phyloP scores from a whole-genome alignment of 2,113 vertebrate species.

The Rousettus leschenaultii region DNA sequence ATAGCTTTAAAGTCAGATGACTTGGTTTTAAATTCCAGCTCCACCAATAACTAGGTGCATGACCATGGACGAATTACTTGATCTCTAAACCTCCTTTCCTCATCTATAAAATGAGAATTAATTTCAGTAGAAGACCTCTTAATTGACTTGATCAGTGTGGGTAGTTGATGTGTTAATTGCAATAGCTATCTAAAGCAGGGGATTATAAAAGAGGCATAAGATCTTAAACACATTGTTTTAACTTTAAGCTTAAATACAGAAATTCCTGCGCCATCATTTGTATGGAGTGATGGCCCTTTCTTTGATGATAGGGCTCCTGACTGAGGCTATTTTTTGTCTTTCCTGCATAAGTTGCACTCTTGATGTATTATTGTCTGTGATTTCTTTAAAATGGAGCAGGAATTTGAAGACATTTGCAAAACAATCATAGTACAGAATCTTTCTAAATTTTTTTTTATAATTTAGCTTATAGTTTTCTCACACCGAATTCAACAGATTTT shows the following conservation, averaged over 20 bases:
- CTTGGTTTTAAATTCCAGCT: not conserved
- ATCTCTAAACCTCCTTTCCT: not conserved
- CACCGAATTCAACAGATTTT: not conserved
- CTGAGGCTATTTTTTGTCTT: not conserved
- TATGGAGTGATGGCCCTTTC: not conserved
- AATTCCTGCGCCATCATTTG: not conserved
- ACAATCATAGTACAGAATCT: not conserved
- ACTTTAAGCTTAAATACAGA: not conserved
- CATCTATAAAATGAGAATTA: not conserved
- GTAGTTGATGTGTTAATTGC: not conserved
- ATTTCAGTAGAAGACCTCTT: not conserved
- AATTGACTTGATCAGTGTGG: not conserved
- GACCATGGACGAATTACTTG: not conserved
- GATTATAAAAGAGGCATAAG: not conserved
- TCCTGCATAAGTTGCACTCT: not conserved
- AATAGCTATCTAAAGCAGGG: not conserved
- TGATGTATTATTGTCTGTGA: not conserved
- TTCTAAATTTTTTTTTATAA: not conserved
- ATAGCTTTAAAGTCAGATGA: not conserved
- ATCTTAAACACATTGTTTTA: not conserved
- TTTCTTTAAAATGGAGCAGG: not conserved
- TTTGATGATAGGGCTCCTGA: not conserved
- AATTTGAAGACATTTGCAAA: constrained; percentile 12
- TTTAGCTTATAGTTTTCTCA: not conserved
- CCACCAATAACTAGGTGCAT: not conserved